Evolutionary conservation across 2,113 vertebrate species (phyloP), one percentile per base, ranked within the genome.

Genomic region (Corvus hawaiiensis): DNA sequence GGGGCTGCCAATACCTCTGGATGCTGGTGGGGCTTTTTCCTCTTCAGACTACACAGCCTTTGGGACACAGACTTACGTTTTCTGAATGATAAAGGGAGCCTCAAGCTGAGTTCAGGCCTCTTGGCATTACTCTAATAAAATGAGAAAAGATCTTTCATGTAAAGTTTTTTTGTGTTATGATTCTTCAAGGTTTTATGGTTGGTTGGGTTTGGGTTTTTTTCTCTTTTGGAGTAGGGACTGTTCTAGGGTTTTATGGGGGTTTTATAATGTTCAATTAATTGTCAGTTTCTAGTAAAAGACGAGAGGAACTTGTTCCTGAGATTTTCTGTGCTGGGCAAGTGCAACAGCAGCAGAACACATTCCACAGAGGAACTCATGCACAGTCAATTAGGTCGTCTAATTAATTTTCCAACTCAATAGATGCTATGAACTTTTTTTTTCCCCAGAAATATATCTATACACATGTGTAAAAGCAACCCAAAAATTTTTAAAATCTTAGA

Each of bases 391-490:
- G 84, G 95, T 82, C n/a, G 75, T 61, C 96, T 97, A 97, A 96
- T 97, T 97, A 97, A 97, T 97, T 97, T 97, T 97, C 97, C 95
- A 97, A 91, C 94, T 96, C 97, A 97, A 95, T 96, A 97, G 95
- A 93, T 94, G 76, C 91, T 75, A 92, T 93, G 96, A 96, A 97
- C 58, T 88, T 54, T 62, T 87, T 90, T 74, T 51, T 55, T 54
- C 71, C 72, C 30, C 24, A 80, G 69, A 89, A 94, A 93, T 91
- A 63, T 74, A 94, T 92, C 87, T 89, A 78, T 77, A 88, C 67
- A 86, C 73, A 94, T 16, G 21, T 87, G 94, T 52, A 97, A 94
- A 97, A 94, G 89, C 69, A 97, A 97, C 71, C 44, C 75, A 75
- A 84, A 92, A 84, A 27, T 24, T 80, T 86, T 72, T 56, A 87